Evolutionary conservation across 2,113 vertebrate genomes (phyloP).

Genomic region (Athene cunicularia): DNA sequence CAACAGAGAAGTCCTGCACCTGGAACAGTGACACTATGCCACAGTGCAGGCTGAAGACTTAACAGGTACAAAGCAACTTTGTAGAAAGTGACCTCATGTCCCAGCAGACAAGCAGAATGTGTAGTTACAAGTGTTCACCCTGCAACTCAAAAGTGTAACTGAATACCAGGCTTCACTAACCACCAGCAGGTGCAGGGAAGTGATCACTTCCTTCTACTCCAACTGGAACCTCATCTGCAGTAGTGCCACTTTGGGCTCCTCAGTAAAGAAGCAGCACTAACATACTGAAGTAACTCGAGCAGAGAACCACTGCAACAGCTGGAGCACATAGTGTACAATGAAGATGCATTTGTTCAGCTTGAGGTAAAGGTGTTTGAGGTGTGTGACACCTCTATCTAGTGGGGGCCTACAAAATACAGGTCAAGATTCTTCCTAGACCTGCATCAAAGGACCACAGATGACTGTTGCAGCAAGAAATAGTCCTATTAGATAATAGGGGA

Average conservation of each 20-base stretch:
- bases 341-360: not conserved
- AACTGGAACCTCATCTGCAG: not conserved
- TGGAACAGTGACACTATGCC: not conserved
- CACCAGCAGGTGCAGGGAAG: not conserved
- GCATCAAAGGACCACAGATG: not conserved
- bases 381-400: not conserved
- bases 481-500: rapidly evolving
- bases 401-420: not conserved
- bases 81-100: not conserved
- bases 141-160: not conserved
- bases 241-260: not conserved
- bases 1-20: not conserved
- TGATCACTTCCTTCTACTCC: not conserved
- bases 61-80: not conserved
- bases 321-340: not conserved
- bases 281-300: not conserved
- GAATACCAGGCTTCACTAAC: not conserved
- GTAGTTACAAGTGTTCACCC: not conserved
- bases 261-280: not conserved
- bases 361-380: not conserved
- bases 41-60: not conserved
- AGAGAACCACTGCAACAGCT: not conserved
- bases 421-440: not conserved
- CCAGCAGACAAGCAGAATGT: not conserved
- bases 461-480: not conserved